Percentiles rank a stretch among this genome's conserved stretches.
phyloP scores from a whole-genome alignment of 1,140 invertebrate species.

The Tetramorium simillimum region DNA sequence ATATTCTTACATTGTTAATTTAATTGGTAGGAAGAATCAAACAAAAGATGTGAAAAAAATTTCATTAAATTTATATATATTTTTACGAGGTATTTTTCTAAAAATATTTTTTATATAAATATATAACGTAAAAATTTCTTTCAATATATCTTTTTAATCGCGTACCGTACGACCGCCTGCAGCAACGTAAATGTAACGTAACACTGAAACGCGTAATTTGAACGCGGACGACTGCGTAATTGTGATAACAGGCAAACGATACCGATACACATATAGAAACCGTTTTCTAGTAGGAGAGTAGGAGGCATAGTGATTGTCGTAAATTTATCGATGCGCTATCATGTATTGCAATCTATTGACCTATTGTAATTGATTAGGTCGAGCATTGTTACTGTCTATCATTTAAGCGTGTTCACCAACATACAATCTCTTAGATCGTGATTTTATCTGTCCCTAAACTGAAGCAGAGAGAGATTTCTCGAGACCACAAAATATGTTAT shows the following conservation, averaged over 20 bases:
- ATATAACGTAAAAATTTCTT: not conserved
- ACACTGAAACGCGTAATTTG: not conserved
- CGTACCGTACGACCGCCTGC: not conserved
- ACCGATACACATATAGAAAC: not conserved
- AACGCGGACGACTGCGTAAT: not conserved
- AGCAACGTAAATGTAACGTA: not conserved
- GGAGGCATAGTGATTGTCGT: conserved; percentile 22
- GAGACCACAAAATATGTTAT: not conserved
- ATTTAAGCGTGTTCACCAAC: conserved; percentile 57
- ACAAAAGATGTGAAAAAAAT: not conserved
- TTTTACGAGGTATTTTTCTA: not conserved
- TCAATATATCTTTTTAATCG: not conserved
- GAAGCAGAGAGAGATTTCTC: not conserved
- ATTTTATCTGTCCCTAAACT: conserved; percentile 9
- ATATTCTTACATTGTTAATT: not conserved
- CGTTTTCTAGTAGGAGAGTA: not conserved
- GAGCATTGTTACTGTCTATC: conserved; percentile 34
- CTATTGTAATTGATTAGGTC: conserved; percentile 18
- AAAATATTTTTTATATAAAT: not conserved
- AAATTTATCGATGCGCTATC: not conserved
- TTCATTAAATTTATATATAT: not conserved
- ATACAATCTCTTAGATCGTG: conserved; percentile 46
- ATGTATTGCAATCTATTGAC: conserved; percentile 50
- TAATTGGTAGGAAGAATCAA: not conserved
- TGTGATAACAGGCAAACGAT: not conserved